Percentiles rank a stretch among this genome's conserved stretches.
Evolutionary conservation across 1,140 invertebrate genomes (phyloP).

Genomic region (Dendrolimus kikuchii): DNA sequence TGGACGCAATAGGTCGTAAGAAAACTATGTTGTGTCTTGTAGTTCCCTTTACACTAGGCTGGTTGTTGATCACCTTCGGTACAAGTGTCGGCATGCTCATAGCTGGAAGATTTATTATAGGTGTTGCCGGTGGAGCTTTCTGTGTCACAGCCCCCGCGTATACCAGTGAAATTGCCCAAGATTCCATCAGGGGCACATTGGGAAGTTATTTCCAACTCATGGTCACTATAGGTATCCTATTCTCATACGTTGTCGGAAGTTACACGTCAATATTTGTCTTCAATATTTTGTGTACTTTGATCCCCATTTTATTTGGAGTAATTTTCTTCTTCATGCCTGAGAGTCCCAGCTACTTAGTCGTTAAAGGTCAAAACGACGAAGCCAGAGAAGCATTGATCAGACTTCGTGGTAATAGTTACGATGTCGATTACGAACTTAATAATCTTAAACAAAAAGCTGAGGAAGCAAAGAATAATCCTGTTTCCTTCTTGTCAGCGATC

Average conservation of each 20-base stretch:
- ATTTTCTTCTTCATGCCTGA: slow-evolving; percentile 87
- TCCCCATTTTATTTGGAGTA: slow-evolving; percentile 78
- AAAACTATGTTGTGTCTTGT: slow-evolving; percentile 80
- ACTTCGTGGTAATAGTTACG: slow-evolving; percentile 78
- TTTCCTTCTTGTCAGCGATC: slow-evolving; percentile 74
- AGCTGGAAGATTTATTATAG: slow-evolving; percentile 82
- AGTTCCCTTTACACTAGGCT: slow-evolving; percentile 83
- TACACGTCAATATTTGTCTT: slow-evolving; percentile 74
- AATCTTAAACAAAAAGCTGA: slow-evolving; percentile 76
- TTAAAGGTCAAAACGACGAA: slow-evolving; percentile 74
- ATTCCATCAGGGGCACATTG: slow-evolving; percentile 82
- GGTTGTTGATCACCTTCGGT: slow-evolving; percentile 82
- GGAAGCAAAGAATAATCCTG: slow-evolving; percentile 61
- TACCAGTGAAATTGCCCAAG: slow-evolving; percentile 86
- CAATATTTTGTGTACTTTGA: slow-evolving; percentile 77
- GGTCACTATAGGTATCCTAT: slow-evolving; percentile 82
- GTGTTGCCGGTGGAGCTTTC: slow-evolving; percentile 81
- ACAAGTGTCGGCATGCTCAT: slow-evolving; percentile 78
- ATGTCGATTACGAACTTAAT: slow-evolving; percentile 74
- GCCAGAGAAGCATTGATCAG: slow-evolving; percentile 77
- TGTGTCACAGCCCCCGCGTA: slow-evolving; percentile 86
- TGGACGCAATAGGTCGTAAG: slow-evolving; percentile 84
- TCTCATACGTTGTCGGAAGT: slow-evolving; percentile 79
- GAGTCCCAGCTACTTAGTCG: slow-evolving; percentile 76
- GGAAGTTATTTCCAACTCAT: slow-evolving; percentile 86